Base-by-base conservation (phyloP, 2,113 vertebrate species). In the Stigmatopora argus region DNA sequence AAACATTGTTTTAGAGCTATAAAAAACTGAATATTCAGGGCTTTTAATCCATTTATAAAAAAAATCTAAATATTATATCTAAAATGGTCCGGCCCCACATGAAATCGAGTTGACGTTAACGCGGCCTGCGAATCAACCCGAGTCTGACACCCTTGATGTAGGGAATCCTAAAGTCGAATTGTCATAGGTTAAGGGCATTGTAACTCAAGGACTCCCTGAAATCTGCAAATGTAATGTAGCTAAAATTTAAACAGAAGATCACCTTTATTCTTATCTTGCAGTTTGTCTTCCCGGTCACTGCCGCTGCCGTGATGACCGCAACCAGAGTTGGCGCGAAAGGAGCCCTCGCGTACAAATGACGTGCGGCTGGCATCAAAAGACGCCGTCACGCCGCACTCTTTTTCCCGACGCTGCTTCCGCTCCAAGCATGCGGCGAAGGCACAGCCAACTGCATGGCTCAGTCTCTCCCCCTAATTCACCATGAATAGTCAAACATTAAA, bases 361-460 rank as follows among this genome's bases (percentile, higher is more conserved):
- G 95, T 96, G 74, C 95, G 92, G 66, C 90, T 94, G 80, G 95
- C 92, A 0, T 96, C 95, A 0, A 96, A 96, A 34, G 94, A 94
- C 0, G 94, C 95, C 0, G 95, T 96, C 57, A 96, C 94, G 0
- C 95, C 95, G 0, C 95, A 96, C 79, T 96, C 94, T 77, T 96
- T 96, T 86, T 96, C 95, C 21, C 95, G 69, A 5, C 91, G 90
- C 88, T 96, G 95, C 67, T 96, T 96, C 58, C 94, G 89, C 80
- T 96, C 95, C 82, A 96, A 89, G 73, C 95, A 96, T 62, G 95
- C 94, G 0, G 95, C 95, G 1, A 96, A 96, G 14, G 95, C 95
- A 15, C 95, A 96, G 72, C 95, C 95, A 1, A 96, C 95, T 0
- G 95, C 95, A 3, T 96, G 95, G 83, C 94, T 96, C 87, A 96